Evolutionary conservation across 2,113 vertebrate genomes (phyloP).

Genomic region (Progne subis): DNA sequence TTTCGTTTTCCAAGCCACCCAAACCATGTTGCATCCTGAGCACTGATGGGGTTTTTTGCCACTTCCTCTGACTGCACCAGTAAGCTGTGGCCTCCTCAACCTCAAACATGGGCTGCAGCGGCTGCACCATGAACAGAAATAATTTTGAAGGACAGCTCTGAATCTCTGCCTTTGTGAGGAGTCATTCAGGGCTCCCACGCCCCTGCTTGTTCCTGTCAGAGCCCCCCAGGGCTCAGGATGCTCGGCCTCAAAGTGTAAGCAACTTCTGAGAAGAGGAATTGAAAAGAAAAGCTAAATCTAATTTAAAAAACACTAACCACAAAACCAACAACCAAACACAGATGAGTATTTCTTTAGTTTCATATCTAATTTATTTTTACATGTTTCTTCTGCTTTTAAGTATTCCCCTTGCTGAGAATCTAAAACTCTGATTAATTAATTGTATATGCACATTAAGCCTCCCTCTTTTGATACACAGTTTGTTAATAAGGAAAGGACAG

Average conservation of each 20-base stretch:
- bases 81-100: not conserved
- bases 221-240: not conserved
- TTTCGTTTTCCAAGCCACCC: not conserved
- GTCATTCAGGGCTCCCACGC: fast-evolving
- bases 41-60: not conserved
- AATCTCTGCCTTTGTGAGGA: not conserved
- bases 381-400: not conserved
- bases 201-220: not conserved
- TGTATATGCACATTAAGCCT: not conserved
- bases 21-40: not conserved
- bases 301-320: not conserved
- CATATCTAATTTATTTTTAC: not conserved
- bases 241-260: not conserved
- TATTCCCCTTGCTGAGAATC: not conserved
- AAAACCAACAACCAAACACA: not conserved
- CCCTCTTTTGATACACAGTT: not conserved
- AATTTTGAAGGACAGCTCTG: not conserved
- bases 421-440: not conserved
- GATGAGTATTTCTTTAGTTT: not conserved
- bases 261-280: not conserved
- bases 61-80: not conserved
- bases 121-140: not conserved
- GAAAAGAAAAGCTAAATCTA: not conserved
- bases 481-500: slow-evolving; percentile 40
- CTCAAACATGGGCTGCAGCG: not conserved